A percentile compares a stretch with the other conserved stretches of the same genome.
phyloP scores from a whole-genome alignment of 2,797 vertebrate species.

The Chelon labrosus region DNA sequence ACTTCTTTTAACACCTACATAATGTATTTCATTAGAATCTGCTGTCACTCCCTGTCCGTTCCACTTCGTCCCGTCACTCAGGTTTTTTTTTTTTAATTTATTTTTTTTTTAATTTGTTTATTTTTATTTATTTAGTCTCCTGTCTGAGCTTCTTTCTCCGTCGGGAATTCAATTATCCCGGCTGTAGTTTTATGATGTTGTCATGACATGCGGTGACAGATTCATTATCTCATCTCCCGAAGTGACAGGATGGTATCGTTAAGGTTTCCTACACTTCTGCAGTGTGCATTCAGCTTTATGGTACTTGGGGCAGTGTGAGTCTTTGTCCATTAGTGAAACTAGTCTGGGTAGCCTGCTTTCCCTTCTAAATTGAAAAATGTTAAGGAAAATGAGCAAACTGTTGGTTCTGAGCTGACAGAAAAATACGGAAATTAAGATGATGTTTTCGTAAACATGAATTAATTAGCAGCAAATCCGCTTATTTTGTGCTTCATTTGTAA shows the following conservation, averaged over 20 bases:
- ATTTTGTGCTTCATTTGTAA: constrained; percentile 4
- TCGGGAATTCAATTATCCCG: constrained; percentile 83
- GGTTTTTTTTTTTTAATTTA: not conserved
- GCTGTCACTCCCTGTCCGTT: constrained; percentile 75
- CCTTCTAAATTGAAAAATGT: constrained; percentile 30
- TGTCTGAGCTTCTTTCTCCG: constrained; percentile 72
- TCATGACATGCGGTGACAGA: constrained; percentile 82
- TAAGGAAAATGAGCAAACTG: not conserved
- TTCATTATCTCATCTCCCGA: constrained; percentile 86
- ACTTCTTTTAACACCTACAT: constrained; percentile 80
- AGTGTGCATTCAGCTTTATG: constrained; percentile 25
- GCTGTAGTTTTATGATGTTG: constrained; percentile 85
- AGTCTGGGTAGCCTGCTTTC: not conserved
- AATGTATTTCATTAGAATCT: constrained; percentile 82
- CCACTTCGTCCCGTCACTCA: constrained; percentile 61
- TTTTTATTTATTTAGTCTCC: constrained; percentile 53
- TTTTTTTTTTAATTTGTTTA: constrained; percentile 4
- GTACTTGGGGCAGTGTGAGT: constrained; percentile 9
- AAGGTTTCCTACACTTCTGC: constrained; percentile 27
- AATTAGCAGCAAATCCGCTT: constrained; percentile 2
- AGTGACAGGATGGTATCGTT: constrained; percentile 66
- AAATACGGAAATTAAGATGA: constrained; percentile 1
- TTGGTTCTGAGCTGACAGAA: not conserved
- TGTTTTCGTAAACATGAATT: constrained; percentile 21
- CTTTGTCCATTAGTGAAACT: not conserved